Percentiles rank a stretch among this genome's conserved stretches.
These are phyloP conservation scores for Drosophila elegans DNA, from an alignment of 1,140 invertebrate genomes.

Conservation along the genomic window DNA sequence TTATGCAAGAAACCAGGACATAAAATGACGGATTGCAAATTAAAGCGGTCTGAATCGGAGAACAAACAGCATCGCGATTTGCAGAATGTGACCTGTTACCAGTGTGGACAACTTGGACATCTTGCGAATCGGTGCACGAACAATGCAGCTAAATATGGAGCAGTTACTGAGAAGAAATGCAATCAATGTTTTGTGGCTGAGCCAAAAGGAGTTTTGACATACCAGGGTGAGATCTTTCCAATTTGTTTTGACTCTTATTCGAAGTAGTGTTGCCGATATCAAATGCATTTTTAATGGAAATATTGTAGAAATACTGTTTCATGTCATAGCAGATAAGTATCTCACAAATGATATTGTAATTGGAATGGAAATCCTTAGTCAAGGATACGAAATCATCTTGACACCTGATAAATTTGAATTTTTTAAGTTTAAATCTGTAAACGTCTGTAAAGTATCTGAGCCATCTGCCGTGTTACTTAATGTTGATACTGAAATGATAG, in stretches of 20 bases:
- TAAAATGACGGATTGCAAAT: background rate
- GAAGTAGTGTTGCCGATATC: constrained; percentile 10
- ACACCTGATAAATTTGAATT: constrained; percentile 9
- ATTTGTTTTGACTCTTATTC: constrained; percentile 9
- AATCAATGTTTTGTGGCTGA: background rate
- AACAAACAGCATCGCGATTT: constrained; percentile 19
- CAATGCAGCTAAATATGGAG: constrained; percentile 6
- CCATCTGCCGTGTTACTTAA: constrained; percentile 8
- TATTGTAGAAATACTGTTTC: constrained; percentile 10
- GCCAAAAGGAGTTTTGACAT: background rate
- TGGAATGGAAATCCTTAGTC: background rate
- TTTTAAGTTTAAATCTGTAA: constrained; percentile 1
- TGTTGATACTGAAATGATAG: constrained; percentile 13
- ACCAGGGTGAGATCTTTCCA: background rate
- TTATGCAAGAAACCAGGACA: constrained; percentile 4
- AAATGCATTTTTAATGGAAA: constrained; percentile 25
- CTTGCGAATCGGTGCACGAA: constrained; percentile 23
- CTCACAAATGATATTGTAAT: constrained; percentile 2
- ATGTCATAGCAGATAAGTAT: background rate
- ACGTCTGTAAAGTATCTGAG: constrained; percentile 1
- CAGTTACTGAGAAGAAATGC: constrained; percentile 11
- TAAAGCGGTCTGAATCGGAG: constrained; percentile 5
- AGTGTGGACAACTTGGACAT: constrained; percentile 19
- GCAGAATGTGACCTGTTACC: constrained; percentile 16
- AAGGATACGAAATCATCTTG: no score